phyloP scores from a whole-genome alignment of 2,113 vertebrate genomes.

The Etheostoma cragini region DNA sequence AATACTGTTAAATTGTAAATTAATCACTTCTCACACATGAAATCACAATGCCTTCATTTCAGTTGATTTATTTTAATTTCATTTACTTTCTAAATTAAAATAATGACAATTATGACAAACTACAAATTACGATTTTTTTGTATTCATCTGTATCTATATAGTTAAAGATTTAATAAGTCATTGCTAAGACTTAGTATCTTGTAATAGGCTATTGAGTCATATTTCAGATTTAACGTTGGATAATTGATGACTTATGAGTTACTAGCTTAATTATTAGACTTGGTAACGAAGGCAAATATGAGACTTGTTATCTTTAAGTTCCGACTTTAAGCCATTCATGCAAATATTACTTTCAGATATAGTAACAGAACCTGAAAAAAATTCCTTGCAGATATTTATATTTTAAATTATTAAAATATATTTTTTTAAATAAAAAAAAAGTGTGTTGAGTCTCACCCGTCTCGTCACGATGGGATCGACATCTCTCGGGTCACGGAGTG shows the following conservation, averaged over 20 bases:
- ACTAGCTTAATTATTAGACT: background rate
- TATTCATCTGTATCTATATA: background rate
- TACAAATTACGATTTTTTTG: background rate
- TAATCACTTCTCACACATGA: too few species aligned
- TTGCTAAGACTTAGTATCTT: background rate
- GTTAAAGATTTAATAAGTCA: background rate
- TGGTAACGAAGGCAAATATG: background rate
- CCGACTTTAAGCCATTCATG: background rate
- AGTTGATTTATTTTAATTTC: too few species aligned
- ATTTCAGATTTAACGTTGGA: background rate
- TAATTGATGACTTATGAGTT: background rate
- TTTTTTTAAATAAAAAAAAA: background rate
- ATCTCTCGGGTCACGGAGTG: constrained; percentile 88
- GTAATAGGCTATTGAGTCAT: background rate
- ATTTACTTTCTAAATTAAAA: background rate
- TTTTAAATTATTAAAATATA: background rate
- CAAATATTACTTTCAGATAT: background rate
- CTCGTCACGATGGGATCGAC: constrained; percentile 95
- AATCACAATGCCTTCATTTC: too few species aligned
- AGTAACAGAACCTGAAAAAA: background rate
- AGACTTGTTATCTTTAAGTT: background rate
- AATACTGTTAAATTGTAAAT: background rate
- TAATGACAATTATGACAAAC: background rate
- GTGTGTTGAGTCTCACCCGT: constrained; percentile 83
- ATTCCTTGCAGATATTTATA: background rate